Conservation (phyloP, 2,888 invertebrate genomes). For the Drosophila antonietae region DNA sequence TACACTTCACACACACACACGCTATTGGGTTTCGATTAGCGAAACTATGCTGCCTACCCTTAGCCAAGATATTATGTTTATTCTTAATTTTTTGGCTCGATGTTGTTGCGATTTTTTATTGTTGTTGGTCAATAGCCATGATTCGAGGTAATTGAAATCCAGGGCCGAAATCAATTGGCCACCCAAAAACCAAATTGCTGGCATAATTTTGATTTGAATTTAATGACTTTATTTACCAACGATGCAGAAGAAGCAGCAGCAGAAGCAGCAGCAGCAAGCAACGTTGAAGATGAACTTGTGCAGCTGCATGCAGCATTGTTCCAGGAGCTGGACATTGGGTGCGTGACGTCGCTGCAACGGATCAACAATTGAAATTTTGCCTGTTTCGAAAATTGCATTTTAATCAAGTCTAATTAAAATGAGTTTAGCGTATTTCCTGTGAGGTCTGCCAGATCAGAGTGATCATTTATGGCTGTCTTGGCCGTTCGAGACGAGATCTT, state of each 20-base stretch:
- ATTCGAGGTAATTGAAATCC: constrained; percentile 64
- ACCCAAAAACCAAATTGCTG: constrained; percentile 74
- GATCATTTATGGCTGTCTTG: neutral
- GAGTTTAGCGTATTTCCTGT: constrained; percentile 72
- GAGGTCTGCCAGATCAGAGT: constrained; percentile 44
- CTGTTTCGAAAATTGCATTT: constrained; percentile 72
- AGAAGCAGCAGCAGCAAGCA: constrained; percentile 13
- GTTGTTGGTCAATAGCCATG: constrained; percentile 28
- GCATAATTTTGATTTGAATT: constrained; percentile 76
- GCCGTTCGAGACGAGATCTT: constrained; percentile 25
- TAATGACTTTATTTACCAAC: constrained; percentile 73
- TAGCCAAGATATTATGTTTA: constrained; percentile 31
- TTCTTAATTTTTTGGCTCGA: constrained; percentile 9
- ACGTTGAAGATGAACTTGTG: neutral
- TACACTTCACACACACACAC: constrained; percentile 6
- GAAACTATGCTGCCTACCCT: neutral
- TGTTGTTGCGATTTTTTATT: constrained; percentile 30
- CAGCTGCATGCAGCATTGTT: constrained; percentile 23
- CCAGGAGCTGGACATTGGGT: constrained; percentile 14
- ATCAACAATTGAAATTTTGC: constrained; percentile 50
- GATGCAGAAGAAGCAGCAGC: neutral
- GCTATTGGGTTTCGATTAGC: constrained; percentile 35
- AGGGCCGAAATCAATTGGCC: constrained; percentile 48
- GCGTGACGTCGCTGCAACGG: constrained; percentile 28
- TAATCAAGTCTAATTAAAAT: constrained; percentile 80